Evolutionary conservation across 2,888 invertebrate genomes (phyloP), one percentile per base, ranked within the genome.

Genomic region (Phorcus lineatus): DNA sequence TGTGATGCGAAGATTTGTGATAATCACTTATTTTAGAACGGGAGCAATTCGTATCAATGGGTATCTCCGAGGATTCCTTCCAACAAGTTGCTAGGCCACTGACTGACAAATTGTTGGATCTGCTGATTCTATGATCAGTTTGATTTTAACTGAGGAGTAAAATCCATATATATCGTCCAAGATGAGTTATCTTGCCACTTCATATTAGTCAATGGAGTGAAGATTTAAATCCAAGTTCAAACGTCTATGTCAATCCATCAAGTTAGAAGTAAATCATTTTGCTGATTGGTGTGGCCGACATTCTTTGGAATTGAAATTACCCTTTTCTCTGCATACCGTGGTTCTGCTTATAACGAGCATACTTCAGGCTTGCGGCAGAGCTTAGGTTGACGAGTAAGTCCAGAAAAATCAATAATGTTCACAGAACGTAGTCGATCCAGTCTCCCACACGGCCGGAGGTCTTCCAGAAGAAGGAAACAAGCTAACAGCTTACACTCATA

Each of bases 311-410:
- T 28, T 24, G 28, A 62, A 28, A 62, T 62, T 62, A 28, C 62
- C 13, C 28, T 62, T 24, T 62, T 62, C 28, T 62, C 62, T 28
- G 62, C 62, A 62, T 28, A 62, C 28, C 6, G 62, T 28, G 28
- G 1, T 28, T 62, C 62, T 62, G 62, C 28, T 62, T 62, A 62
- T 62, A 62, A 62, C 28, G 62, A 62, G 62, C 24, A 62, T 62
- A 62, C 62, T 62, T 62, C 28, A 28, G 17, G 62, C 62, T 28
- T 13, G 62, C 28, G 28, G 62, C 62, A 24, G 22, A 62, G 62
- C 62, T 62, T 62, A 62, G 62, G 62, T 62, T 62, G 62, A 62
- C 62, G 62, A 62, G 28, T 62, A 62, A 62, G 62, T 62, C 62
- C 28, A 17, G 62, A 17, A 62, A 62, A 62, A 62, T 62, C 62